Conservation (phyloP, 2,797 vertebrate species). For the Acanthurus leucopareius region DNA sequence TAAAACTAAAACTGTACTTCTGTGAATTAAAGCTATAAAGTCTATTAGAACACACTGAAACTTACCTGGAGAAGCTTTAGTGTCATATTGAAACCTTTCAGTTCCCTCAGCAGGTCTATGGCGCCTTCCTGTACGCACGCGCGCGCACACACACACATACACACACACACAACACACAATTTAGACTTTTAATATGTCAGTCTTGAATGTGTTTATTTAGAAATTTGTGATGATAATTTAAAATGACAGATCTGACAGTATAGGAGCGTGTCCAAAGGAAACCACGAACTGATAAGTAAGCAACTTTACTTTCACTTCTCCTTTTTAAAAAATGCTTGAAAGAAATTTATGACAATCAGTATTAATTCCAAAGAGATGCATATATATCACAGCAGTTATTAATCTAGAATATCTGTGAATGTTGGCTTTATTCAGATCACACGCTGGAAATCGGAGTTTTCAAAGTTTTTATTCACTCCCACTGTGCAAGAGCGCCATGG, state of each 20-base stretch:
- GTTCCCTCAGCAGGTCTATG: constrained; percentile 92
- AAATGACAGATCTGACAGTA: neutral
- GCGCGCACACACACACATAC: neutral
- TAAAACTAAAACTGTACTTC: neutral
- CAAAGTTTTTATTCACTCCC: neutral
- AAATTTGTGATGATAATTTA: neutral
- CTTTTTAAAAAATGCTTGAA: neutral
- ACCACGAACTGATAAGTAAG: neutral
- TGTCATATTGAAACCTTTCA: constrained; percentile 91
- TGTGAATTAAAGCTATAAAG: no score
- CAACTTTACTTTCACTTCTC: constrained; percentile 42
- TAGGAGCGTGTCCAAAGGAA: neutral
- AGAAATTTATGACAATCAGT: neutral
- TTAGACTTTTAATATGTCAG: neutral
- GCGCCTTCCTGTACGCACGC: constrained; percentile 88
- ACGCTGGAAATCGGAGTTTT: neutral
- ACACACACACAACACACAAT: neutral
- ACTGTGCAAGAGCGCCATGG: constrained; percentile 36
- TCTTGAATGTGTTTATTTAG: neutral
- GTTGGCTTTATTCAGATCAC: constrained; percentile 1
- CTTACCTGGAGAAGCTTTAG: constrained; percentile 94
- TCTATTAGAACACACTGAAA: fast-evolving
- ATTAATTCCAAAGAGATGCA: neutral
- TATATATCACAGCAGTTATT: neutral
- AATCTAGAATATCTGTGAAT: neutral